Conservation (phyloP, 2,888 invertebrate species). For the Zygothrica quintamaculata region DNA sequence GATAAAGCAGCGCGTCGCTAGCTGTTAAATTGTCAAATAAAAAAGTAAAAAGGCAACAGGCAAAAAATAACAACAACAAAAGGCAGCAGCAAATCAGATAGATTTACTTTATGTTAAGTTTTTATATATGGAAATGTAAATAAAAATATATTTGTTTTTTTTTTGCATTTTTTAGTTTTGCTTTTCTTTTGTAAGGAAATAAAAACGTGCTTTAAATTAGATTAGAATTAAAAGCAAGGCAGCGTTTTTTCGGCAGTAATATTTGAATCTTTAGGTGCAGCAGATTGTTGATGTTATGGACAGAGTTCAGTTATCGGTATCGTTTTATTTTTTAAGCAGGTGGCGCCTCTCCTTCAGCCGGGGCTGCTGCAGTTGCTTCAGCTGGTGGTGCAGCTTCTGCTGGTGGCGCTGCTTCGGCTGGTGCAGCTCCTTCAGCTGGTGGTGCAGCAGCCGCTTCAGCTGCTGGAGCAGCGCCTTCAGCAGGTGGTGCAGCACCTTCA, state of each 20-base stretch:
- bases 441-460: slow-evolving; percentile 77
- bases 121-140: slow-evolving; percentile 53
- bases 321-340: slow-evolving; percentile 68
- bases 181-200: too few relatives aligned
- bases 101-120: slow-evolving; percentile 59
- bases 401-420: slow-evolving; percentile 75
- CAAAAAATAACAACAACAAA: slow-evolving; percentile 47
- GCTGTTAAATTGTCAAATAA: slow-evolving; percentile 57
- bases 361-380: slow-evolving; percentile 70
- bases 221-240: slow-evolving; percentile 65
- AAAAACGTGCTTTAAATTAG: slow-evolving; percentile 52
- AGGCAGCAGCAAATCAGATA: slow-evolving; percentile 32
- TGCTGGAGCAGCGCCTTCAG: slow-evolving; percentile 78
- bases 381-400: slow-evolving; percentile 79
- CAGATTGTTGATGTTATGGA: slow-evolving; percentile 18
- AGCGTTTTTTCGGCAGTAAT: slow-evolving; percentile 65
- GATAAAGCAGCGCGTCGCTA: slow-evolving; percentile 44
- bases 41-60: slow-evolving; percentile 47
- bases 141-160: slow-evolving; percentile 10
- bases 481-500: slow-evolving; percentile 55
- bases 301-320: slow-evolving; percentile 9
- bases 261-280: slow-evolving; percentile 49
- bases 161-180: slow-evolving; percentile 4
- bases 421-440: slow-evolving; percentile 78
- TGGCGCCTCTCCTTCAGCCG: slow-evolving; percentile 63